phyloP scores from a whole-genome alignment of 1,140 invertebrate species.

The Listronotus bonariensis region DNA sequence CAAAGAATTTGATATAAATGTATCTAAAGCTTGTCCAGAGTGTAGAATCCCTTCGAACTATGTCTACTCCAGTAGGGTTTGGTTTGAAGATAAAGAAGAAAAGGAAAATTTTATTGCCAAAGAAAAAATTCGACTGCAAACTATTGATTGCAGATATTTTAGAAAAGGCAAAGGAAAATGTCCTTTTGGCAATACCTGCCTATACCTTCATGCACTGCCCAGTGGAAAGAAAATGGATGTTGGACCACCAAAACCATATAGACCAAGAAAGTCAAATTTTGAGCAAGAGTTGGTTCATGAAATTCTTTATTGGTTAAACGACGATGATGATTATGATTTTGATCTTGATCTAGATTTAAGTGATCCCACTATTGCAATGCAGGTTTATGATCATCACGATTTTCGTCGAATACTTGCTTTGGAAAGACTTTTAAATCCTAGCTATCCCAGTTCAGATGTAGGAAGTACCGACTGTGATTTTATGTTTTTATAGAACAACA shows the following conservation, averaged over 20 bases:
- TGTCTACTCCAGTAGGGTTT: conserved; percentile 84
- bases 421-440: conserved; percentile 20
- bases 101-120: conserved; percentile 85
- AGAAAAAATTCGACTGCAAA: conserved; percentile 69
- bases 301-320: conserved; percentile 34
- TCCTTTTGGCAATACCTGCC: conserved; percentile 89
- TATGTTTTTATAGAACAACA: too few species aligned
- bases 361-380: conserved; percentile 34
- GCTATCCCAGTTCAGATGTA: conserved; percentile 1
- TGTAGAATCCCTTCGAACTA: conserved; percentile 79
- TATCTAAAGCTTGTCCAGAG: conserved; percentile 77
- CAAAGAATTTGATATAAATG: conserved; percentile 71
- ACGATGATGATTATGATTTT: neutral
- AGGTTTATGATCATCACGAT: conserved; percentile 29
- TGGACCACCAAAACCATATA: conserved; percentile 65
- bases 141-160: conserved; percentile 86
- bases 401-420: conserved; percentile 23
- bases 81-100: conserved; percentile 83
- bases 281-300: conserved; percentile 25
- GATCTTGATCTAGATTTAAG: neutral
- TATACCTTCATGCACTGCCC: conserved; percentile 81
- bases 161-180: conserved; percentile 78
- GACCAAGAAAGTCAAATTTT: conserved; percentile 39
- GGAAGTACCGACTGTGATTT: conserved; percentile 11
- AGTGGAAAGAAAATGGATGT: conserved; percentile 78